Conservation (phyloP, 2,888 invertebrate genomes). For the Cylindroiulus punctatus region DNA sequence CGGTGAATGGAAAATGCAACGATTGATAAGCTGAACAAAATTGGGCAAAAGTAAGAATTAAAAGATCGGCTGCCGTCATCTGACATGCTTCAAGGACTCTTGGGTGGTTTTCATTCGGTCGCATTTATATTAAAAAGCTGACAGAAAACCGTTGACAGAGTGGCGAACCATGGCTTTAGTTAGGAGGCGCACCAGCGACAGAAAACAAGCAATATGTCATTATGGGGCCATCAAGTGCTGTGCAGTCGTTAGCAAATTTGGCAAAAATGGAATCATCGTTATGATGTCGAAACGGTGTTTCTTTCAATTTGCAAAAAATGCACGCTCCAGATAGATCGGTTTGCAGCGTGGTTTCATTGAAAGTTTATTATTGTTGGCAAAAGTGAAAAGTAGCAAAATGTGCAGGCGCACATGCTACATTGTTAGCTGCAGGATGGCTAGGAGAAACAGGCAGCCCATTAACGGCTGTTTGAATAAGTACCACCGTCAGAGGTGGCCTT, state of each 20-base stretch:
- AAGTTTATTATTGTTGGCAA: not conserved
- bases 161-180: slow-evolving; percentile 34
- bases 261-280: slow-evolving; percentile 37
- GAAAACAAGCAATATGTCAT: slow-evolving; percentile 48
- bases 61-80: slow-evolving; percentile 43
- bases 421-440: not conserved
- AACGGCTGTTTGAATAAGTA: slow-evolving; percentile 27
- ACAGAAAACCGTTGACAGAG: slow-evolving; percentile 48
- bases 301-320: slow-evolving; percentile 8
- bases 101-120: not conserved
- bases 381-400: not conserved
- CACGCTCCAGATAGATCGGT: not conserved
- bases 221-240: not conserved
- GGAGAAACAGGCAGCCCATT: slow-evolving; percentile 31
- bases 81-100: slow-evolving; percentile 38
- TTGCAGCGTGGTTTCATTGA: not conserved
- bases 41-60: slow-evolving; percentile 35
- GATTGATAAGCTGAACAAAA: slow-evolving; percentile 36
- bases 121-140: slow-evolving; percentile 34
- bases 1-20: slow-evolving; percentile 6
- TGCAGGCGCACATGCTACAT: not conserved
- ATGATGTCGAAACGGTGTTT: not conserved
- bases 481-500: not conserved
- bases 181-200: not conserved
- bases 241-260: slow-evolving; percentile 34